Evolutionary conservation across 2,888 invertebrate genomes (phyloP).

Genomic region (Apamea monoglypha): DNA sequence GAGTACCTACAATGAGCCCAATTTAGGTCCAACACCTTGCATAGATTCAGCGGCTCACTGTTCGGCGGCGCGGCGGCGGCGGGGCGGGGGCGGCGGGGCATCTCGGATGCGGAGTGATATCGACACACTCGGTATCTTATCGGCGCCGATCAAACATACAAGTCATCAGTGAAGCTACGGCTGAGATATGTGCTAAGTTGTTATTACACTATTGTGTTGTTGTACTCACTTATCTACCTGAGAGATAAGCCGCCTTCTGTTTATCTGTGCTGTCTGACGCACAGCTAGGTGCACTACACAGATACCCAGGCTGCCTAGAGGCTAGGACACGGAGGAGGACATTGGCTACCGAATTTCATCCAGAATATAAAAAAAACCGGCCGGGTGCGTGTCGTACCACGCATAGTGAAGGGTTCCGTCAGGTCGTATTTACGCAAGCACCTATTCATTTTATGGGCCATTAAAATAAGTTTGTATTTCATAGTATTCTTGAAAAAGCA

Average conservation of each 20-base stretch:
- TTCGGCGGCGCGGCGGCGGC: neutral
- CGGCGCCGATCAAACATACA: conserved; percentile 3
- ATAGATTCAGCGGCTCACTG: neutral
- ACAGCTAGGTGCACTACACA: neutral
- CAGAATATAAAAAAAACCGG: neutral
- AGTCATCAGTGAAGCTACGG: conserved; percentile 8
- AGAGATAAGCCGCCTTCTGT: conserved; percentile 36
- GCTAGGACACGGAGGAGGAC: too few relatives aligned
- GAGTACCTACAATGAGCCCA: neutral
- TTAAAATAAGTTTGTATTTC: neutral
- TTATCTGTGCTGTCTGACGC: neutral
- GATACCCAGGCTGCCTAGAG: neutral
- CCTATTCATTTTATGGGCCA: neutral
- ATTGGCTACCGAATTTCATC: neutral
- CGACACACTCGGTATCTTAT: conserved; percentile 10
- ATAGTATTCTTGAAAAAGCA: neutral
- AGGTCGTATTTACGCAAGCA: neutral
- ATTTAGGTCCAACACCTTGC: neutral
- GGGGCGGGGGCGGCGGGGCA: neutral
- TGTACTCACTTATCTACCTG: conserved; percentile 20
- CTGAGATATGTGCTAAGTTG: conserved; percentile 20
- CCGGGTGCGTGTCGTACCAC: neutral
- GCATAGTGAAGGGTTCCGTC: neutral
- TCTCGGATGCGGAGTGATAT: neutral
- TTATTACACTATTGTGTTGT: conserved; percentile 35